Evolutionary conservation across 1,140 invertebrate genomes (phyloP), one percentile per base, ranked within the genome.

Genomic region (Catajapyx aquilonaris): DNA sequence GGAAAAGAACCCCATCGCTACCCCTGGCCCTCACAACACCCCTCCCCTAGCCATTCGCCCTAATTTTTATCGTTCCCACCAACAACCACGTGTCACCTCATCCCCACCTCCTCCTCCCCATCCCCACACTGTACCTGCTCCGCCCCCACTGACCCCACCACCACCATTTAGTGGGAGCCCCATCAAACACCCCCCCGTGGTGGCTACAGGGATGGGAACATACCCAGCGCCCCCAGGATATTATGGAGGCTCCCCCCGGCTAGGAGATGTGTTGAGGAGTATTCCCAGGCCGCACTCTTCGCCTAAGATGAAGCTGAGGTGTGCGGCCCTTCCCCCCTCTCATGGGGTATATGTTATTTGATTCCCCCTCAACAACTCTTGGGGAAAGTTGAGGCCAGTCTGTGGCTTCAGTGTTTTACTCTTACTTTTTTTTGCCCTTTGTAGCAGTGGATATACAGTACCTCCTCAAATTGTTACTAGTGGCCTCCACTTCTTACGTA

Each of bases 291-390:
- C 76, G 44, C 80, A 81, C 51, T 71, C 75, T 48, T 85, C 81
- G 44, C 81, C 81, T 43, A 86, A 86, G 64, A 81, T 87, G 73
- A 87, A 88, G 67, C 64, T 87, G 52, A 84, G 81, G 80, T 84
- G 56, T 57, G 57, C 50, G 38, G n/a, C n/a, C n/a, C n/a, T n/a
- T n/a, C n/a, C n/a, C n/a, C n/a, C n/a, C n/a, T n/a, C n/a, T n/a
- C n/a, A n/a, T n/a, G n/a, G n/a, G n/a, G n/a, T n/a, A n/a, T n/a
- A n/a, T n/a, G n/a, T n/a, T n/a, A n/a, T 41, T 48, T 52, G 39
- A 52, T 46, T 52, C 49, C n/a, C n/a, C n/a, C n/a, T n/a, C n/a
- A n/a, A n/a, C n/a, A n/a, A n/a, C n/a, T n/a, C n/a, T n/a, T n/a
- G n/a, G n/a, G n/a, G n/a, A n/a, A n/a, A n/a, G n/a, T n/a, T n/a